Evolutionary conservation across 2,888 invertebrate genomes (phyloP).

Genomic region (Eumerus sabulonum): DNA sequence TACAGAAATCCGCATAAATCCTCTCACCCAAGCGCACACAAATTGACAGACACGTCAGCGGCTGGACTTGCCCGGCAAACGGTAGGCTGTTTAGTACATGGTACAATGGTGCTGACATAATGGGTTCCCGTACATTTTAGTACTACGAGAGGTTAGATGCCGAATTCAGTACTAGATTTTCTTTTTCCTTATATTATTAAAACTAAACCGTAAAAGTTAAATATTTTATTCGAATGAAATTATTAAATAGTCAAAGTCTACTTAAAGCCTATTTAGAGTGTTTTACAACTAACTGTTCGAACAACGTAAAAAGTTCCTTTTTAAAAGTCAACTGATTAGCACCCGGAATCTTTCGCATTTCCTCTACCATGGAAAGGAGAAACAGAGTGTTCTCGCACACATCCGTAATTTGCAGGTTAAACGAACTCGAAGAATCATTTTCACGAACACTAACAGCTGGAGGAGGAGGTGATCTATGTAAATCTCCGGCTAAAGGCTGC

Average conservation of each 20-base stretch:
- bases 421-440: not conserved
- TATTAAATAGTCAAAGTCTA: too few species aligned
- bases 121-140: not conserved
- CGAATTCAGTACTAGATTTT: too few species aligned
- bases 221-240: too few species aligned
- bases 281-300: not conserved
- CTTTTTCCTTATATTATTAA: too few species aligned
- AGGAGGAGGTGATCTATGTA: too few species aligned
- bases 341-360: constrained; percentile 5
- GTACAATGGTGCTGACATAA: constrained; percentile 13
- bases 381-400: constrained; percentile 8
- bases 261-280: too few species aligned
- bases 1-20: constrained; percentile 69
- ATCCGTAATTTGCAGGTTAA: constrained; percentile 1
- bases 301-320: not conserved
- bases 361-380: constrained; percentile 14
- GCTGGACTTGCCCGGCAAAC: constrained; percentile 62
- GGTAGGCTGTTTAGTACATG: constrained; percentile 37
- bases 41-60: constrained; percentile 77
- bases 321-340: constrained; percentile 3
- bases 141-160: not conserved
- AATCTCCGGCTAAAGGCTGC: not conserved
- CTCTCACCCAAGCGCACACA: constrained; percentile 70
- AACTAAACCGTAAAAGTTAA: too few species aligned
- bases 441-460: too few species aligned